phyloP scores from a whole-genome alignment of 2,113 vertebrate species.

The Vicugna pacos region DNA sequence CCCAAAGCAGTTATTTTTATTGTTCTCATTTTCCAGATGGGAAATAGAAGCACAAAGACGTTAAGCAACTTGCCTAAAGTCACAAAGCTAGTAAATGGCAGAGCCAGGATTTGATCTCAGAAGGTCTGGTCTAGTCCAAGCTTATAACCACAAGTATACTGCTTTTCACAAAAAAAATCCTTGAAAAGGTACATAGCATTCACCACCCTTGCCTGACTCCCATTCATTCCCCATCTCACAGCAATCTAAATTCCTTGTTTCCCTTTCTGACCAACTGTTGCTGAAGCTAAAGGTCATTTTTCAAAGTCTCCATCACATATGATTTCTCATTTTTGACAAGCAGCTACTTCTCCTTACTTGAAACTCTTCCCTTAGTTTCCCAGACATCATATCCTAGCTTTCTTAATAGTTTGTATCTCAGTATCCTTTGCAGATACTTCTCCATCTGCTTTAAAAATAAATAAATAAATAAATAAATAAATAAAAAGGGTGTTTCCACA shows the following conservation, averaged over 20 bases:
- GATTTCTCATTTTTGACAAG: background rate
- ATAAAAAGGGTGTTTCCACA: background rate
- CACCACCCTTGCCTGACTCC: background rate
- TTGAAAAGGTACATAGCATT: background rate
- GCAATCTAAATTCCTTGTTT: background rate
- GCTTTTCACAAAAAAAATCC: slow-evolving; percentile 1
- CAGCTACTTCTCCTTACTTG: background rate
- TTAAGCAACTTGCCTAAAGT: slow-evolving; percentile 3
- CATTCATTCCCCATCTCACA: background rate
- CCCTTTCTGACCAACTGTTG: background rate
- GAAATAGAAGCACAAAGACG: background rate
- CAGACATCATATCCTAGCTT: background rate
- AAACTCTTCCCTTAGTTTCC: background rate
- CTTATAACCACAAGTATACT: background rate
- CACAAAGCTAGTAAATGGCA: slow-evolving; percentile 11
- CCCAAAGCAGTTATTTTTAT: background rate
- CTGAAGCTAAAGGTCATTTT: background rate
- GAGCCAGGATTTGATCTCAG: background rate
- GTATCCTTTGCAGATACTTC: background rate
- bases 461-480: background rate
- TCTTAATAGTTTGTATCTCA: background rate
- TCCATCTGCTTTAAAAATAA: background rate
- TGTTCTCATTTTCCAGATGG: background rate
- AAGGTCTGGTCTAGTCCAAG: background rate
- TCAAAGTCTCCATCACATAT: background rate